Conservation (phyloP, 35 echinoderm and acorn worm genomes). For the Diadema setosum region DNA sequence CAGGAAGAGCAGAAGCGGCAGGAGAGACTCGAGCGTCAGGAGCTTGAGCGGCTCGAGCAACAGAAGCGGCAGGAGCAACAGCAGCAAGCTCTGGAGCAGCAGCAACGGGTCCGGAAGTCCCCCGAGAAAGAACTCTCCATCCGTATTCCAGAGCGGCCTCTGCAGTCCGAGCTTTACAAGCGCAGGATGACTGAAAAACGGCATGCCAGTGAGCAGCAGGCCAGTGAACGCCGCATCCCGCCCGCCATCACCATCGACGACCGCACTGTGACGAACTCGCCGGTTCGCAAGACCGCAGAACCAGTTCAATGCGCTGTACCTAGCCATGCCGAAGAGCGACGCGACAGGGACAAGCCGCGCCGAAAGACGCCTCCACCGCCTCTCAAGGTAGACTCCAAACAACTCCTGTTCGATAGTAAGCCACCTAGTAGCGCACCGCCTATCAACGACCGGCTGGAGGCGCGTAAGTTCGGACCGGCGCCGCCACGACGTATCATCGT, state of each 20-base stretch:
- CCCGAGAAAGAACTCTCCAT: constrained; percentile 10
- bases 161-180: constrained; percentile 81
- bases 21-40: not conserved
- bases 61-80: not conserved
- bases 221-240: not conserved
- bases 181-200: constrained; percentile 69
- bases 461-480: constrained; percentile 1
- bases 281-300: not conserved
- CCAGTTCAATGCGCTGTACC: not conserved
- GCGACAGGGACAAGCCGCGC: not conserved
- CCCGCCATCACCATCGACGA: not conserved
- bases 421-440: not conserved
- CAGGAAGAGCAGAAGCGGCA: constrained; percentile 9
- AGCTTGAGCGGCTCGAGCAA: not conserved
- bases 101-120: not conserved
- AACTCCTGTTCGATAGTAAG: not conserved
- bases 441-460: constrained; percentile 43
- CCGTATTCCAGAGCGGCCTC: constrained; percentile 75
- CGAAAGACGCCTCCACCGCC: not conserved
- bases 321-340: not conserved
- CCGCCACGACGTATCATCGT: constrained; percentile 13
- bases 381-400: not conserved
- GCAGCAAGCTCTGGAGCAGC: not conserved
- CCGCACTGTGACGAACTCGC: not conserved
- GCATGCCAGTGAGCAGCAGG: too few relatives aligned